phyloP scores from a whole-genome alignment of 2,113 vertebrate genomes.

The Corydoras maculifer region DNA sequence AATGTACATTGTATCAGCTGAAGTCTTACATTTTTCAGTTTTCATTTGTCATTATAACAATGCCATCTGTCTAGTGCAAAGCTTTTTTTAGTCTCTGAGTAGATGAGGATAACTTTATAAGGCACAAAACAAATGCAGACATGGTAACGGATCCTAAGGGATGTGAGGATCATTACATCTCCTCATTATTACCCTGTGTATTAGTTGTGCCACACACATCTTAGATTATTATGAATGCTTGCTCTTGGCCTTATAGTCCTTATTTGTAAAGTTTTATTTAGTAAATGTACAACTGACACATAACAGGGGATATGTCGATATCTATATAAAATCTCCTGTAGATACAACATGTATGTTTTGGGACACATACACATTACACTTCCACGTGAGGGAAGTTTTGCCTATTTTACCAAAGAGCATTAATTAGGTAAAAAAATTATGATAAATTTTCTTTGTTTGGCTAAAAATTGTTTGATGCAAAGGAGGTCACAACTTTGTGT shows the following conservation, averaged over 20 bases:
- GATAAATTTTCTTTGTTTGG: too few species aligned
- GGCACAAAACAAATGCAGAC: conserved; percentile 7
- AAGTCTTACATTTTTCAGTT: too few species aligned
- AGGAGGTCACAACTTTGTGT: too few species aligned
- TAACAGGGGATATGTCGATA: too few species aligned
- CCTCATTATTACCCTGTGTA: conserved; percentile 56
- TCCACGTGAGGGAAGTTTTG: too few species aligned
- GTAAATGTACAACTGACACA: neutral
- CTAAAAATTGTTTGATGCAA: too few species aligned
- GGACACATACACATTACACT: too few species aligned
- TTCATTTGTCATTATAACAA: neutral
- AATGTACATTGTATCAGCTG: too few species aligned
- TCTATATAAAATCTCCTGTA: neutral
- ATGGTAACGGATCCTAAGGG: conserved; percentile 59
- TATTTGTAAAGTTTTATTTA: conserved; percentile 15
- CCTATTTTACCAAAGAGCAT: too few species aligned
- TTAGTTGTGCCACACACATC: conserved; percentile 58
- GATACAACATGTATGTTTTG: too few species aligned
- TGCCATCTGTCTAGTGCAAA: neutral
- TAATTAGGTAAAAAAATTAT: too few species aligned
- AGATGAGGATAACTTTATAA: neutral
- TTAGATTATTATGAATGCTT: conserved; percentile 64
- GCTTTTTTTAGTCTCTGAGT: neutral
- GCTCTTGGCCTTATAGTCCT: conserved; percentile 25
- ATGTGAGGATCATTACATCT: conserved; percentile 42